Base-by-base conservation (phyloP, 2,888 invertebrate genomes). In the Bellardia bayeri region DNA sequence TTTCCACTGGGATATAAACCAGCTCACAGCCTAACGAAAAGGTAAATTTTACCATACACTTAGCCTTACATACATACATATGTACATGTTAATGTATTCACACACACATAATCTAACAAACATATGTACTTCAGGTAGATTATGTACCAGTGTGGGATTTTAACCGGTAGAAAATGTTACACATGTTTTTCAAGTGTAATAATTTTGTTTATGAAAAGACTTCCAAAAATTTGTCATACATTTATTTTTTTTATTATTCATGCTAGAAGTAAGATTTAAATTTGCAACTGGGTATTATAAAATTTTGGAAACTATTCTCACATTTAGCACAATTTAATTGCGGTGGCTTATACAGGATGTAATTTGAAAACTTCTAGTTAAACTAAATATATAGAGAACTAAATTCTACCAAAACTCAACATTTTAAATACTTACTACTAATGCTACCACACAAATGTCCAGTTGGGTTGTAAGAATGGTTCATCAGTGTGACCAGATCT, bases 251-350 rank as follows among this genome's bases (percentile, higher is more conserved):
- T 3, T 30, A 13, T 33, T 33, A 58, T 30, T 13, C 5, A 9
- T 30, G 4, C 11, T 33, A 11, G 49, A 49, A 14, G 8, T 56
- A 6, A 8, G 23, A 8, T 9, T 4, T 2, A 9, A 23, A 23
- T 40, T 40, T 64, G 14, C 64, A 8, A 64, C 16, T 7, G 37
- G 64, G 64, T 64, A n/a, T 40, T 42, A 66, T 9, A 5, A 11
- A 66, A 42, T 45, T 66, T 16, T 23, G 11, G 11, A 42, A 71
- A 54, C 56, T 54, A n/a, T 56, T 56, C 16, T 11, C 16, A 56
- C 56, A 56, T 72, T 56, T 40, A 56, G 40, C 71, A 72, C 40
- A 72, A 72, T 72, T 72, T 72, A 72, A 56, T 72, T 72, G 56
- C 56, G 71, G 71, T 40, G 56, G 56, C 56, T 72, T 72, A 56